Base-by-base conservation (phyloP, 2,888 invertebrate species). In the Gastracanthus pulcherrimus region DNA sequence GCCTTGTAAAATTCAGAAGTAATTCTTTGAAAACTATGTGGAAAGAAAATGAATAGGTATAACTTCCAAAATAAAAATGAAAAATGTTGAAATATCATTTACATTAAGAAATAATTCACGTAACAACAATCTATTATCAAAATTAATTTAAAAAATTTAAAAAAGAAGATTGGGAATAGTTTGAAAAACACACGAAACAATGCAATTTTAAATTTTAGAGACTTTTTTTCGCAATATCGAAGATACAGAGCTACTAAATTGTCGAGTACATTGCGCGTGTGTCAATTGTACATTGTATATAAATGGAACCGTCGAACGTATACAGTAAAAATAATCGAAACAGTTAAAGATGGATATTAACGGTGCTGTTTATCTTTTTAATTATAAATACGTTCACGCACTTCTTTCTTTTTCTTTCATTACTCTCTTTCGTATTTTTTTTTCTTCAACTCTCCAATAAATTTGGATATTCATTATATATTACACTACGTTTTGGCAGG, bases 401-500 rank as follows among this genome's bases (percentile, higher is more conserved):
- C 58, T 71, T 45, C 45, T 71, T 26, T 36, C 26, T 38, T 70
- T 51, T 64, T 13, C 51, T 31, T 16, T 38, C 36, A 11, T 72
- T 45, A 26, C 19, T 64, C 60, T 36, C 60, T 34, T 66, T 55
- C 34, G 23, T 41, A 34, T 55, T 71, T 60, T 36, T 58, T 45
- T n/a, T 41, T 55, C 62, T 31, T 84, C 81, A 86, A 86, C 86
- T 86, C 80, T 87, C 83, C 83, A 84, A 87, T 88, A 87, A 89
- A 89, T 88, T 89, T 89, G 83, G 87, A 87, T 89, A 88, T 87
- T 71, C 41, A 55, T 41, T 38, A 67, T 86, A 88, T 86, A 88
- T 86, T 88, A 88, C 87, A 88, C 88, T 90, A 89, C 87, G 60
- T 89, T 91, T 90, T 90, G 90, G 90, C 90, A 91, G 90, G 90